Conservation (phyloP, 2,888 invertebrate species). For the Tribolium freemani region DNA sequence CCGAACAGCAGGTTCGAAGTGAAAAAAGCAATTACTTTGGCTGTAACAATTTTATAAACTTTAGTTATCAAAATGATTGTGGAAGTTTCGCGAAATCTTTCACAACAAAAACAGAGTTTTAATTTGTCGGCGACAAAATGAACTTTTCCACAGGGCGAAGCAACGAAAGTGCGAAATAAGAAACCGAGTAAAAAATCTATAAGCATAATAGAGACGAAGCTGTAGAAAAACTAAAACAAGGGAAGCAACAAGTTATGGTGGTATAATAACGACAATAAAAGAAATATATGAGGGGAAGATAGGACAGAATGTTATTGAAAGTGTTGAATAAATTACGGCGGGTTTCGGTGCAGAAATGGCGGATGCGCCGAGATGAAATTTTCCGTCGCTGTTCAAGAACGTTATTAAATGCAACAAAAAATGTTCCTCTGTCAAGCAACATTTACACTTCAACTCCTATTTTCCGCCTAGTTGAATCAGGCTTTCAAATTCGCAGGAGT, state of each 20-base stretch:
- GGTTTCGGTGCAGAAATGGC: background rate
- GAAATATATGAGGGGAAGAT: background rate
- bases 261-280: slow-evolving; percentile 12
- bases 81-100: slow-evolving; percentile 15
- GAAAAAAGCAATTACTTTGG: slow-evolving; percentile 35
- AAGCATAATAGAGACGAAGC: background rate
- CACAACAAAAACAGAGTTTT: slow-evolving; percentile 13
- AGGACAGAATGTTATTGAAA: background rate
- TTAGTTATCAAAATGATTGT: slow-evolving; percentile 36
- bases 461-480: slow-evolving; percentile 28
- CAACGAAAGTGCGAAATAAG: background rate
- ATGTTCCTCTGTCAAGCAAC: background rate
- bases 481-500: slow-evolving; percentile 12
- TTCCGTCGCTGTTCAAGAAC: background rate
- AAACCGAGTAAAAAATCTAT: background rate
- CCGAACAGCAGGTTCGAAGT: slow-evolving; percentile 28
- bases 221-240: background rate
- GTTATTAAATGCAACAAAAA: background rate
- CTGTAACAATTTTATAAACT: slow-evolving; percentile 33
- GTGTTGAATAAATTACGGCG: background rate
- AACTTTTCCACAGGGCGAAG: slow-evolving; percentile 1
- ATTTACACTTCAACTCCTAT: background rate
- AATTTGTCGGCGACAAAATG: slow-evolving; percentile 8
- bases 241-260: slow-evolving; percentile 10
- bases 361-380: background rate